These are phyloP conservation scores for Anisognathus igniventris DNA, from an alignment of 2,797 vertebrate genomes.

Conservation along the genomic window DNA sequence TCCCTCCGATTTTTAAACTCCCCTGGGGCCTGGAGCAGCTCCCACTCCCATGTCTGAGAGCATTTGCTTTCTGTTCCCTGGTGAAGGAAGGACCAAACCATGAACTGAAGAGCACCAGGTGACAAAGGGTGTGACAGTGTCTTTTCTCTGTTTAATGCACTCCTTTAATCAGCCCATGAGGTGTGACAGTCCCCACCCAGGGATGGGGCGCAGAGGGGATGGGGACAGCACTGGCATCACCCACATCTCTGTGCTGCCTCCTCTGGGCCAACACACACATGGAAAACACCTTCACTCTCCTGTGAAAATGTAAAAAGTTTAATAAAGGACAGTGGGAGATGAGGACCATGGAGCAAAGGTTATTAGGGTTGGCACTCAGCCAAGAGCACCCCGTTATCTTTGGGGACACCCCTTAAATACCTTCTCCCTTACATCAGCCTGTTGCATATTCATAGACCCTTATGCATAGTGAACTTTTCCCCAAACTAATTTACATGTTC, in stretches of 20 bases:
- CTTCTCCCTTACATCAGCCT: neutral
- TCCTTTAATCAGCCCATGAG: neutral
- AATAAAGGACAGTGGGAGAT: neutral
- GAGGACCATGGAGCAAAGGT: neutral
- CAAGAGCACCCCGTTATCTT: neutral
- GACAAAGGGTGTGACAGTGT: neutral
- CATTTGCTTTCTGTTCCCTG: neutral
- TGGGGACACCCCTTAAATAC: neutral
- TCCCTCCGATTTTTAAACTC: neutral
- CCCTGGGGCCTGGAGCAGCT: neutral
- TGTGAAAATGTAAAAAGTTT: neutral
- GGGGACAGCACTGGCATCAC: neutral
- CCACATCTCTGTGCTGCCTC: neutral
- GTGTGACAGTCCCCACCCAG: neutral
- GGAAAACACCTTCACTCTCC: neutral
- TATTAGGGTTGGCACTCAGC: neutral
- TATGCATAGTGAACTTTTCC: neutral
- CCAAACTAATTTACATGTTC: neutral
- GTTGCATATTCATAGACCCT: neutral
- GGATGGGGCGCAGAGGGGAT: rapidly evolving
- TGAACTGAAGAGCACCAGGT: neutral
- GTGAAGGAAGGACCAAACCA: neutral
- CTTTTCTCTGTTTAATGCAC: neutral
- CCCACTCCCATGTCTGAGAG: neutral
- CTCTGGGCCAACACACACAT: neutral